Percentiles rank a stretch among this genome's conserved stretches.
phyloP scores from a whole-genome alignment of 2,888 invertebrate genomes.

The Latrodectus elegans region DNA sequence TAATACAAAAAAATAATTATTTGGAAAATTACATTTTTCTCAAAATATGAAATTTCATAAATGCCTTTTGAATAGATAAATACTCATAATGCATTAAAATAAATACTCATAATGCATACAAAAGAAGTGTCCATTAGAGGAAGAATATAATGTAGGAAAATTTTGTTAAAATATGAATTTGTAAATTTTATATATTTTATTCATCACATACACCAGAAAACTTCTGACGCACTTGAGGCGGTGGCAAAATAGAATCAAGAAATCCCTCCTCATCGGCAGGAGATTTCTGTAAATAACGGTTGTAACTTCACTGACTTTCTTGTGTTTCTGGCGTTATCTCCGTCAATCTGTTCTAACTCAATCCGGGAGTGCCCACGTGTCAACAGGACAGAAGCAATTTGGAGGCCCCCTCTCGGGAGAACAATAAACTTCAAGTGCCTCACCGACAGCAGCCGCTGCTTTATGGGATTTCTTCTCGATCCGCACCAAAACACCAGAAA shows the following conservation, averaged over 20 bases:
- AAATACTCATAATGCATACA: too few species aligned
- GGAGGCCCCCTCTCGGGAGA: constrained; percentile 33
- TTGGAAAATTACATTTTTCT: too few species aligned
- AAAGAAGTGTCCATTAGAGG: too few species aligned
- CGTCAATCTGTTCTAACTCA: constrained; percentile 36
- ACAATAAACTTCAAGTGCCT: constrained; percentile 37
- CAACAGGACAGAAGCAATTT: constrained; percentile 57
- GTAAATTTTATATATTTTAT: too few species aligned
- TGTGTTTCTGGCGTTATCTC: not conserved
- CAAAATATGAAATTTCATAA: too few species aligned
- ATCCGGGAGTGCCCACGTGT: constrained; percentile 29
- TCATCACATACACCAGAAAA: too few species aligned
- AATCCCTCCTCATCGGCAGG: not conserved
- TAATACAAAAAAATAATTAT: too few species aligned
- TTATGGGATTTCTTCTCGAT: constrained; percentile 48
- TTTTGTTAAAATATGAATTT: too few species aligned
- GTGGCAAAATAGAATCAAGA: not conserved
- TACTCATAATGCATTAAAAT: too few species aligned
- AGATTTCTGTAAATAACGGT: constrained; percentile 44
- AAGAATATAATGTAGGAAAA: too few species aligned
- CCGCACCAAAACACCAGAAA: constrained; percentile 55
- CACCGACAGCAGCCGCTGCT: constrained; percentile 31
- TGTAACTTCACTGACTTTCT: constrained; percentile 9
- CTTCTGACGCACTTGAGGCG: too few species aligned
- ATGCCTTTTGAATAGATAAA: too few species aligned